Percentiles rank a stretch among this genome's conserved stretches.
Evolutionary conservation across 2,888 invertebrate genomes (phyloP).

Genomic region (Ecdyonurus torrentis): DNA sequence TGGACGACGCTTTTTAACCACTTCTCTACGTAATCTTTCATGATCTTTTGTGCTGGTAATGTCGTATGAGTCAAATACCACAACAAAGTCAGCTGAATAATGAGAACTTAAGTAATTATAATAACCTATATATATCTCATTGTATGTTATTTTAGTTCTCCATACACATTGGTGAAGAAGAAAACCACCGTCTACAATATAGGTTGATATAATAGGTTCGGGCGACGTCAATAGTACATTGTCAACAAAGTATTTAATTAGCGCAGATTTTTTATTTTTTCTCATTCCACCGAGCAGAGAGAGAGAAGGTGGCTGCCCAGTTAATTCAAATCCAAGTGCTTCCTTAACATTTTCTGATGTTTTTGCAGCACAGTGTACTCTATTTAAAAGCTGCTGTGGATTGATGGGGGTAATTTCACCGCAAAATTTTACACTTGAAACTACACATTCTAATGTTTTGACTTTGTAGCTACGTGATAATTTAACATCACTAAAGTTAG

Average conservation of each 20-base stretch:
- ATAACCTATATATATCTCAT: conserved; percentile 14
- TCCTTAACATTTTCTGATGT: neutral
- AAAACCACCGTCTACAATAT: conserved; percentile 13
- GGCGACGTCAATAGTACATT: neutral
- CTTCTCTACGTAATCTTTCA: conserved; percentile 13
- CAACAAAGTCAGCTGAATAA: conserved; percentile 13
- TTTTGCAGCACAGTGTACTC: neutral
- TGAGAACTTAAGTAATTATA: conserved; percentile 14
- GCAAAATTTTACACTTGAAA: neutral
- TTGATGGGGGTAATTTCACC: neutral
- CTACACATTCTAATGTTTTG: neutral
- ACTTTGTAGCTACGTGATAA: neutral
- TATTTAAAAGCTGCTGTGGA: neutral
- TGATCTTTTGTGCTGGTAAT: conserved; percentile 12
- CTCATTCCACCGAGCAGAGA: neutral
- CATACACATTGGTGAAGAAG: conserved; percentile 18
- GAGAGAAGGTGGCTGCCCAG: neutral
- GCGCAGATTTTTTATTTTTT: conserved; percentile 4
- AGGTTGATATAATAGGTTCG: conserved; percentile 12
- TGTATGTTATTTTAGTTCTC: conserved; percentile 15
- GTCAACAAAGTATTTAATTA: conserved; percentile 7
- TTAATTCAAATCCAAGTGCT: neutral
- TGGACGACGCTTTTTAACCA: conserved; percentile 10
- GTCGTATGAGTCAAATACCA: conserved; percentile 15
- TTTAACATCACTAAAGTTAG: neutral